Percentiles rank a stretch among this genome's conserved stretches.
These are phyloP conservation scores for Ephialtes manifestator DNA, from an alignment of 2,888 invertebrate genomes.

Conservation along the genomic window DNA sequence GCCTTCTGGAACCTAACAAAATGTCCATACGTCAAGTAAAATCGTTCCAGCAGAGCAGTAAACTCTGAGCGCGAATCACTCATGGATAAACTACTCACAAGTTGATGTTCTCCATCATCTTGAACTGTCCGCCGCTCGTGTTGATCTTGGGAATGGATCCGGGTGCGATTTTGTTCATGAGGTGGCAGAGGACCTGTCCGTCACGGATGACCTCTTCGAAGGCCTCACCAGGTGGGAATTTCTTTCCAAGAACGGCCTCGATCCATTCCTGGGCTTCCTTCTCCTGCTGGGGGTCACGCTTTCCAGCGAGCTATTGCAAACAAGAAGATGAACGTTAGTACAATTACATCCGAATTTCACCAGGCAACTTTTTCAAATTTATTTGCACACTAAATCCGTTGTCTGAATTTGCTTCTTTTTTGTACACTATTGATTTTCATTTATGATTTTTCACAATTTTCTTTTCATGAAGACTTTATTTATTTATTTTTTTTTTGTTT, in stretches of 20 bases:
- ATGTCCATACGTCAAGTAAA: not conserved
- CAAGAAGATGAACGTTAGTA: slow-evolving; percentile 17
- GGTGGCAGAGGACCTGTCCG: slow-evolving; percentile 96
- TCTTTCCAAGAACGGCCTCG: slow-evolving; percentile 94
- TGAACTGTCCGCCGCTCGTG: slow-evolving; percentile 98
- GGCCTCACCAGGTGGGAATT: slow-evolving; percentile 93
- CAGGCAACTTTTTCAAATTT: not conserved
- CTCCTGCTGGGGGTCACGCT: slow-evolving; percentile 94
- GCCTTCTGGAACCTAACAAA: slow-evolving; percentile 93
- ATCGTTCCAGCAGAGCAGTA: not conserved
- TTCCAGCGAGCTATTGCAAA: slow-evolving; percentile 91
- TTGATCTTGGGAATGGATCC: slow-evolving; percentile 97
- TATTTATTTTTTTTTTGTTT: slow-evolving; percentile 33
- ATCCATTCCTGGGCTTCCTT: slow-evolving; percentile 97
- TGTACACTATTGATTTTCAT: slow-evolving; percentile 2
- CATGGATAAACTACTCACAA: slow-evolving; percentile 88
- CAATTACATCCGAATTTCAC: not conserved
- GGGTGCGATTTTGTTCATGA: slow-evolving; percentile 97
- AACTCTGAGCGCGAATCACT: not conserved
- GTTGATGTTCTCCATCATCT: slow-evolving; percentile 99
- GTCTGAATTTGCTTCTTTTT: not conserved
- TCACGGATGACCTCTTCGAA: slow-evolving; percentile 97
- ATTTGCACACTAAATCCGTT: slow-evolving; percentile 4
- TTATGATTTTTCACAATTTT: slow-evolving; percentile 14
- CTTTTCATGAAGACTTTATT: not conserved